Evolutionary conservation across 2,888 invertebrate species (phyloP), one percentile per base, ranked within the genome.

Genomic region (Epistrophe grossulariae): DNA sequence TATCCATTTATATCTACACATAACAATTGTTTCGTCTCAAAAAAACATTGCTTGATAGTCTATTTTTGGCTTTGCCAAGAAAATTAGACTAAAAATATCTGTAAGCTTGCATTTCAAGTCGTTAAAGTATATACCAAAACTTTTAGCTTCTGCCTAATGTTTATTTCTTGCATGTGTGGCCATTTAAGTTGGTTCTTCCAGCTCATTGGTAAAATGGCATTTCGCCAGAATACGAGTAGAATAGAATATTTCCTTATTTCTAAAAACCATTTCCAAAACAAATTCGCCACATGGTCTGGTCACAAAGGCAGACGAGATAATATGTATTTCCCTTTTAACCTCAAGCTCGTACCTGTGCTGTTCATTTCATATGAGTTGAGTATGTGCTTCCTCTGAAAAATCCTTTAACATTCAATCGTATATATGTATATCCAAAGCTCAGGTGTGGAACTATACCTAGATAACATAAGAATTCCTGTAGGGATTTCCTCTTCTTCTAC

Each of bases 251-350:
- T 52, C 38, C 68, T 38, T 40, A 50, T 68, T 50, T 50, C 35
- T n/a, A 11, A 17, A 50, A 68, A 50, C 50, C 70, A 70, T 70
- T 70, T 28, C n/a, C 55, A 40, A 40, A 70, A 70, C 38, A 52
- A 50, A 70, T 70, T 40, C n/a, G 17, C 57, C 31, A 68, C 50
- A 68, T 50, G 45, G 24, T 24, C 10, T 72, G 48, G 17, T 72
- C 55, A 13, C 38, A 72, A 24, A 66, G 24, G 11, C 15, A 28
- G n/a, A 13, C 24, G 28, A 60, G 19, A 19, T 62, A 40, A 19
- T 62, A 40, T 50, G 50, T 38, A 64, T 57, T 79, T 64, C 24
- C 48, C 55, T 40, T 62, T n/a, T 38, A 73, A 73, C 79, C 79
- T 48, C 72, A 66, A 64, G 64, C 64, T 48, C 45, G n/a, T 3